Evolutionary conservation across 2,113 vertebrate species (phyloP), one percentile per base, ranked within the genome.

Genomic region (Sander vitreus): DNA sequence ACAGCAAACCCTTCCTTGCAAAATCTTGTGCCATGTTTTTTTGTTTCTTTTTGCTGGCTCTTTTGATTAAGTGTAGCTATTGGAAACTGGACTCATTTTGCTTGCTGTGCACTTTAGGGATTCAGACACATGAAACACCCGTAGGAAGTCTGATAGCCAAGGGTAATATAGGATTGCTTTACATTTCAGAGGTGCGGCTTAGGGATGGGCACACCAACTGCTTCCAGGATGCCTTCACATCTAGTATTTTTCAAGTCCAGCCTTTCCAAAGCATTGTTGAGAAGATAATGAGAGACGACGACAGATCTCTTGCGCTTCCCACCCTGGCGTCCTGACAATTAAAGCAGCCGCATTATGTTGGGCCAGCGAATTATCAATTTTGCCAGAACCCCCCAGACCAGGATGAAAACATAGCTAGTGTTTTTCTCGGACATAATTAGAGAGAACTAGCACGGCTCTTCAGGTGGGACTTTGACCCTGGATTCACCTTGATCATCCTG

Each of bases 401-500:
- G 43, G 89, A 73, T 89, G 81, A 90, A 93, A 92, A 91, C 74
- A 66, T 48, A 27, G 83, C 80, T 85, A 86, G 87, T 91, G 92
- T 91, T 95, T 43, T 91, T 92, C 89, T 92, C 68, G 68, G 83
- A 92, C 93, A 95, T 96, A 95, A 96, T 96, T 95, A 96, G 93
- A 93, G 88, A 78, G 88, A 94, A 91, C 93, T 91, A 86, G 94
- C 72, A 59, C 87, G 75, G 91, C 94, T 93, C 94, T 95, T 95
- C 93, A 95, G 94, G 94, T 95, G 94, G 93, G 94, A 95, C 94
- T 94, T 93, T 95, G 93, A 95, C 95, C 95, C 91, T 83, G 80
- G 91, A 84, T 94, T 94, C 93, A 95, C 94, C 95, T 95, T 96
- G 93, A 95, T 95, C 95, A 93, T 95, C 91, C 91, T 93, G 93